Evolutionary conservation across 2,113 vertebrate genomes (phyloP).

Genomic region (Cottus gobio): DNA sequence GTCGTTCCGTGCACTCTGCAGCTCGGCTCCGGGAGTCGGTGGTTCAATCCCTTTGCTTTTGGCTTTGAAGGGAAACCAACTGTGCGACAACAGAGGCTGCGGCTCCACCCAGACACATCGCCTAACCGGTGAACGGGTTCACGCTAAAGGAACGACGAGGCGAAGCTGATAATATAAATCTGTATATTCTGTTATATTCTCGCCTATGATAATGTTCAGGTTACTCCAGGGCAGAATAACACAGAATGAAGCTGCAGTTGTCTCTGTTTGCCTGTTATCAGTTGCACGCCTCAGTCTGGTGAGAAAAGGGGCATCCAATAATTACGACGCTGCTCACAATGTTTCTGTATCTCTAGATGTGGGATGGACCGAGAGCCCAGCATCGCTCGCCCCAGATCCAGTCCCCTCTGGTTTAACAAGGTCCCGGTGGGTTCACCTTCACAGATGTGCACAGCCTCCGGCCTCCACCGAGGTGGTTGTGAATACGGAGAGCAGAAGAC

Average conservation of each 20-base stretch:
- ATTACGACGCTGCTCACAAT: too few species aligned
- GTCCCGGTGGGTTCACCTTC: constrained; percentile 44
- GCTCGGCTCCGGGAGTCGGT: constrained; percentile 15
- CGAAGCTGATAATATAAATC: too few species aligned
- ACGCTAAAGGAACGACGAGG: too few species aligned
- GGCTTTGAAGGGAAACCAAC: constrained; percentile 11
- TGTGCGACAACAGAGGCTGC: not conserved
- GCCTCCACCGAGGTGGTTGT: constrained; percentile 10
- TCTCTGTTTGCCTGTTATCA: too few species aligned
- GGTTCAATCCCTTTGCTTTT: constrained; percentile 14
- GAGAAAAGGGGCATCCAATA: too few species aligned
- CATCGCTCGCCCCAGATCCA: constrained; percentile 28
- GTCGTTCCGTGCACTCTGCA: constrained; percentile 9
- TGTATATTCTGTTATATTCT: too few species aligned
- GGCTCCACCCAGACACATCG: not conserved
- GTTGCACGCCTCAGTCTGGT: too few species aligned
- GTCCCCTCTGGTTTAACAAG: constrained; percentile 53
- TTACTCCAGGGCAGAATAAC: too few species aligned
- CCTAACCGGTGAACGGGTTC: not conserved
- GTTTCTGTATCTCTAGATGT: constrained; percentile 44
- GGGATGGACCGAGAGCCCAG: constrained; percentile 49
- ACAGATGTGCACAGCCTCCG: constrained; percentile 40
- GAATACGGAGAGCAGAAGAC: constrained; percentile 12
- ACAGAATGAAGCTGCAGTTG: too few species aligned
- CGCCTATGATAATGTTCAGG: too few species aligned